Conservation (phyloP, 1,140 invertebrate genomes). For the Drosophila teissieri region DNA sequence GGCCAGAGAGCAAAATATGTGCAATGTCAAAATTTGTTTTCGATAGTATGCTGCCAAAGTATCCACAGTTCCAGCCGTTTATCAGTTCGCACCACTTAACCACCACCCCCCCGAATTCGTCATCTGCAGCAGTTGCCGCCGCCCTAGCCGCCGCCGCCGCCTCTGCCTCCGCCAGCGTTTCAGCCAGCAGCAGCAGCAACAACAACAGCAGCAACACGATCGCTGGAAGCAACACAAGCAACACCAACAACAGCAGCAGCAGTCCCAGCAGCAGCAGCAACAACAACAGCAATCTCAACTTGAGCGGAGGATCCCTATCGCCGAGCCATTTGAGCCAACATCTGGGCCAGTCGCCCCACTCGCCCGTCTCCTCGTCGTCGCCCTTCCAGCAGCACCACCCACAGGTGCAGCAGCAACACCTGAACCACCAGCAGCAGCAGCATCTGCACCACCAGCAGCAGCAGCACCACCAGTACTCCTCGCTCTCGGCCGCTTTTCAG, state of each 20-base stretch:
- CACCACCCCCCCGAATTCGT: slow-evolving; percentile 85
- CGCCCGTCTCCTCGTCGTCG: slow-evolving; percentile 80
- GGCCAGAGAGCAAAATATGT: slow-evolving; percentile 84
- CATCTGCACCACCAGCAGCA: slow-evolving; percentile 61
- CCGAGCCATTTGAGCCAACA: slow-evolving; percentile 70
- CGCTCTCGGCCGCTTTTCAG: slow-evolving; percentile 76
- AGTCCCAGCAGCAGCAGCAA: slow-evolving; percentile 74
- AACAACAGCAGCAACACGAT: slow-evolving; percentile 74
- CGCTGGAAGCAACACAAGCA: slow-evolving; percentile 85
- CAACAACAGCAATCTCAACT: slow-evolving; percentile 85
- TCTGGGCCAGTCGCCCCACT: slow-evolving; percentile 75
- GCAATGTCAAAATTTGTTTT: slow-evolving; percentile 98
- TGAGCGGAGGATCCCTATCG: slow-evolving; percentile 81
- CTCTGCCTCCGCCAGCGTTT: slow-evolving; percentile 79
- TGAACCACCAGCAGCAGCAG: slow-evolving; percentile 50
- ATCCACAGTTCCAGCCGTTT: slow-evolving; percentile 92
- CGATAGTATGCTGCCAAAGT: slow-evolving; percentile 98
- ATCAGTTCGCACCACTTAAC: slow-evolving; percentile 86
- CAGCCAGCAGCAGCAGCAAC: slow-evolving; percentile 68
- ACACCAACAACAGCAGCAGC: slow-evolving; percentile 34
- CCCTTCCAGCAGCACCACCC: slow-evolving; percentile 60
- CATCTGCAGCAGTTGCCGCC: slow-evolving; percentile 86
- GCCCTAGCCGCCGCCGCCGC: slow-evolving; percentile 79
- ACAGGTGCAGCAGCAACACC: slow-evolving; percentile 44
- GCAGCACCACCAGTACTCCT: slow-evolving; percentile 77